Percentiles rank a stretch among this genome's conserved stretches.
Evolutionary conservation across 2,888 invertebrate species (phyloP).

Genomic region (Podabrus alpinus): DNA sequence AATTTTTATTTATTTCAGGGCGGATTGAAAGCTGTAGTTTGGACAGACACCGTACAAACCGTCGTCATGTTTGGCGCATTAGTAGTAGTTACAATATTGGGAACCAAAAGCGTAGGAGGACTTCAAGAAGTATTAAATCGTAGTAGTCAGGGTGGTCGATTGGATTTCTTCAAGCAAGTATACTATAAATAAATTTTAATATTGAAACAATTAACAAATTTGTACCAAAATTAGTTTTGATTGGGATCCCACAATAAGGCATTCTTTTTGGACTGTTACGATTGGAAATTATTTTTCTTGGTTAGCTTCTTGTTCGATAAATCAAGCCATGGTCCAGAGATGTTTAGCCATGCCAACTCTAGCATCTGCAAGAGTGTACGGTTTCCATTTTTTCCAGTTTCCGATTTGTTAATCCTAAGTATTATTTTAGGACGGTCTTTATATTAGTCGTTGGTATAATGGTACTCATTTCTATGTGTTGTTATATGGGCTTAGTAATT

Average conservation of each 20-base stretch:
- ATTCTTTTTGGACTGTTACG: conserved; percentile 80
- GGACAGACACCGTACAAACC: conserved; percentile 80
- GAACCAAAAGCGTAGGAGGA: conserved; percentile 69
- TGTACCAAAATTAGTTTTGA: conserved; percentile 63
- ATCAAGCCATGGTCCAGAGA: conserved; percentile 87
- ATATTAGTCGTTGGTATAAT: conserved; percentile 80
- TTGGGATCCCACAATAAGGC: conserved; percentile 74
- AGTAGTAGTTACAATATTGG: conserved; percentile 67
- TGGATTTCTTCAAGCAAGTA: conserved; percentile 74
- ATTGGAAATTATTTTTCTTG: conserved; percentile 81
- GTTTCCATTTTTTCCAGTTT: not conserved
- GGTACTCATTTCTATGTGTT: conserved; percentile 75
- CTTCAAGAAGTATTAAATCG: conserved; percentile 64
- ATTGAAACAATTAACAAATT: not conserved
- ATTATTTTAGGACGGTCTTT: conserved; percentile 67
- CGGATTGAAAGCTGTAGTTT: conserved; percentile 78
- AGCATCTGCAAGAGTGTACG: conserved; percentile 72
- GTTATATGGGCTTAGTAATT: conserved; percentile 83
- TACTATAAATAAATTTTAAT: not conserved
- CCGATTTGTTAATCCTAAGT: not conserved
- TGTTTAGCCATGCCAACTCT: conserved; percentile 78
- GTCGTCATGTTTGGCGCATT: conserved; percentile 76
- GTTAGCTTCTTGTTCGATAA: conserved; percentile 80
- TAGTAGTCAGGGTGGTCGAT: conserved; percentile 64
- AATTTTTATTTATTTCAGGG: conserved; percentile 59